Evolutionary conservation across 2,113 vertebrate genomes (phyloP).

Genomic region (Pleuronectes platessa): DNA sequence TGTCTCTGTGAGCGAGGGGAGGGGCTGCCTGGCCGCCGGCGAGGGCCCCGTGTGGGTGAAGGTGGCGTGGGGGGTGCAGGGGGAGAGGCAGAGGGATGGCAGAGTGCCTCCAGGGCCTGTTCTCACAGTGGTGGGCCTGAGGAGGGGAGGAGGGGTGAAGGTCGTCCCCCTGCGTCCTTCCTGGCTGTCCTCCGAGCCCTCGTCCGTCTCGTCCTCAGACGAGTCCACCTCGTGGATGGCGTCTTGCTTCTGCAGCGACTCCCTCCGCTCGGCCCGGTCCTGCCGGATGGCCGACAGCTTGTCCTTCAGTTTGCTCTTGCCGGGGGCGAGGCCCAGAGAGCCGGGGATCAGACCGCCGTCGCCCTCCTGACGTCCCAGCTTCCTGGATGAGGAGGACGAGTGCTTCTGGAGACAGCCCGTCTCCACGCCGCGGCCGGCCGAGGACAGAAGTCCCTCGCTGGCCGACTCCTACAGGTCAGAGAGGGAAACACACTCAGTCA

Average conservation of each 20-base stretch:
- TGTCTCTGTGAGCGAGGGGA: slow-evolving; percentile 25
- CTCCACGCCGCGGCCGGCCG: slow-evolving; percentile 82
- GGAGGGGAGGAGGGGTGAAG: slow-evolving; percentile 81
- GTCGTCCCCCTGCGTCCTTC: slow-evolving; percentile 80
- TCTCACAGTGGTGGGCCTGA: slow-evolving; percentile 76
- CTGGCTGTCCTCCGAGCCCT: slow-evolving; percentile 91
- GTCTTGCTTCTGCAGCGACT: slow-evolving; percentile 96
- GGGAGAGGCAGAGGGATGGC: slow-evolving; percentile 70
- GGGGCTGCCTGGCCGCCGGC: slow-evolving; percentile 33
- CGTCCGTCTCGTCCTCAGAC: slow-evolving; percentile 94
- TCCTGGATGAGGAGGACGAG: slow-evolving; percentile 74
- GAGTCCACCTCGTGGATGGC: slow-evolving; percentile 97
- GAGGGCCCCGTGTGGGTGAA: slow-evolving; percentile 59
- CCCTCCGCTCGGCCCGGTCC: slow-evolving; percentile 92
- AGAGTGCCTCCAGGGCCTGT: slow-evolving; percentile 64
- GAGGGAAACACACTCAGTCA: neutral
- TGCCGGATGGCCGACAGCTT: slow-evolving; percentile 90
- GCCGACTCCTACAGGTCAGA: slow-evolving; percentile 83
- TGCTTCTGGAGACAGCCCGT: slow-evolving; percentile 89
- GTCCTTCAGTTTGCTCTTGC: slow-evolving; percentile 84
- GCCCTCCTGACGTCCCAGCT: slow-evolving; percentile 84
- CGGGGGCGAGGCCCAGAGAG: slow-evolving; percentile 71
- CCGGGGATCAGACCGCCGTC: slow-evolving; percentile 52
- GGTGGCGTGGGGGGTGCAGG: slow-evolving; percentile 62
- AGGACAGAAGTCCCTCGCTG: slow-evolving; percentile 74